Evolutionary conservation across 2,888 invertebrate species (phyloP), one percentile per base, ranked within the genome.

Genomic region (Chrysolina haemoptera): DNA sequence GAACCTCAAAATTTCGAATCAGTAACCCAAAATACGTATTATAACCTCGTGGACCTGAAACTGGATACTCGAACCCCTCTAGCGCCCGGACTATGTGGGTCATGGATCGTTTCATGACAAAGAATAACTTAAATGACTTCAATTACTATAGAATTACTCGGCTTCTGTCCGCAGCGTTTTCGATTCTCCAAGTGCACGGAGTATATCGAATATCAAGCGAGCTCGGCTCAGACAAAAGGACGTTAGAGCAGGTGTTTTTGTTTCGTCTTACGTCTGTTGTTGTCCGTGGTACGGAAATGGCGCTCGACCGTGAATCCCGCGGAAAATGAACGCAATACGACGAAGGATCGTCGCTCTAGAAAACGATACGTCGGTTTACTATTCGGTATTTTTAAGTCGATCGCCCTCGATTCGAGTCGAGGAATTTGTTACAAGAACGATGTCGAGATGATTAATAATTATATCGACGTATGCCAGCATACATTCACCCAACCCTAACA

Each of bases 171-270:
- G 35, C 8, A 35, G 35, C 35, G 35, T 48, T 48, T 48, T 16
- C 48, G 48, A 48, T 48, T 48, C 48, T 48, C 16, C 48, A 48
- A 48, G 48, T 48, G 48, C 48, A 48, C 3, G 10, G 48, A 48
- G 48, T 48, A 48, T 48, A 48, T 48, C 48, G 16, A 10, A 48
- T 48, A 48, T 16, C 43, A 43, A 43, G 12, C 10, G 3, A 53
- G 53, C 20, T 53, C 4, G 53, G 0, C 20, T 2, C 22, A 53
- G 53, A 53, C 53, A 20, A 53, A 53, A 53, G 20, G 53, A 53
- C 53, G 22, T 53, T 53, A 12, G 20, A 20, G 53, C 53, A 53
- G 53, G 53, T 53, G 53, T 53, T 53, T 53, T 53, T 53, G 53
- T 53, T 53, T 53, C 53, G 22, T 53, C 53, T 53, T 53, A 12